These are phyloP conservation scores for Antedon mediterranea DNA, from an alignment of 53 echinoderm and acorn worm species.

Conservation along the genomic window DNA sequence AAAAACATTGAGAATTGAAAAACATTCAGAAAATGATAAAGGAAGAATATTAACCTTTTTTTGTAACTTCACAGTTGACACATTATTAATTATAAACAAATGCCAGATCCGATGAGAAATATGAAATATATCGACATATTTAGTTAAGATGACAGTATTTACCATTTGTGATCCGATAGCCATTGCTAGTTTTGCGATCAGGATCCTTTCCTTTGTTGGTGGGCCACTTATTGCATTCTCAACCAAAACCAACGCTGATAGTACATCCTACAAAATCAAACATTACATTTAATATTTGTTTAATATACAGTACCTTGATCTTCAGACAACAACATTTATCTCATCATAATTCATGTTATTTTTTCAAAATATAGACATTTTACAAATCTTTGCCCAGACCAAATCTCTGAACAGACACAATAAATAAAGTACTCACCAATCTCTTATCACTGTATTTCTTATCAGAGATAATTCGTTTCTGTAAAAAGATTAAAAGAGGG, in stretches of 20 bases:
- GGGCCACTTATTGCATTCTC: conserved; percentile 90
- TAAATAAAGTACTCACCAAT: conserved; percentile 20
- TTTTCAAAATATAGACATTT: too few species aligned
- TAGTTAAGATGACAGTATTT: not conserved
- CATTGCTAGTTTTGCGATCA: conserved; percentile 65
- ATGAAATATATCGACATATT: too few species aligned
- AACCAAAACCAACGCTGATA: conserved; percentile 91
- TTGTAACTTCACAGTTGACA: too few species aligned
- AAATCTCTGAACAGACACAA: too few species aligned
- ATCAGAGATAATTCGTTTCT: conserved; percentile 98
- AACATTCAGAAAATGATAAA: not conserved
- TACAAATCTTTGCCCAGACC: too few species aligned
- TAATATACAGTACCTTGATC: too few species aligned
- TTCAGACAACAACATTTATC: too few species aligned
- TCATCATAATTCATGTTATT: too few species aligned
- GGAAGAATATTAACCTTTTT: not conserved
- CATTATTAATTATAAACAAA: too few species aligned
- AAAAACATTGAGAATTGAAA: not conserved
- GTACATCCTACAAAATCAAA: conserved; percentile 58
- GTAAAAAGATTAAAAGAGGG: too few species aligned
- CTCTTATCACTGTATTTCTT: conserved; percentile 98
- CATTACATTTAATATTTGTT: too few species aligned
- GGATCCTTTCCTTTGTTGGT: conserved; percentile 86
- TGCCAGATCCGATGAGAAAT: too few species aligned
- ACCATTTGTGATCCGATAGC: conserved; percentile 98